Evolutionary conservation across 2,888 invertebrate genomes (phyloP).

Genomic region (Heliconius ethilla): DNA sequence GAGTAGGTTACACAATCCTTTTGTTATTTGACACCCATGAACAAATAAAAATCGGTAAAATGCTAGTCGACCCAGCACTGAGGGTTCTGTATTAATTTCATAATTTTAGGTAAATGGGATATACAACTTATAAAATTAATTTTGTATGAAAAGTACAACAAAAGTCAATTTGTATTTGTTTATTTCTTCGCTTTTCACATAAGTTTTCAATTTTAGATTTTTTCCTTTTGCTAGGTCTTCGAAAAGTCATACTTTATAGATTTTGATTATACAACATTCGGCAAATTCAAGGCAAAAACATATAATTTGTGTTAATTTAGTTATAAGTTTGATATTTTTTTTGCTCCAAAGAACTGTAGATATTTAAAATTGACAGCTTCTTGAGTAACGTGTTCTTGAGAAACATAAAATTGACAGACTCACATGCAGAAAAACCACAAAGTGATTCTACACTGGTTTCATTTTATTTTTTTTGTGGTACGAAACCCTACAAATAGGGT

Average conservation of each 20-base stretch:
- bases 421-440: background rate
- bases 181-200: too few species aligned
- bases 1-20: slow-evolving; percentile 1
- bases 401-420: background rate
- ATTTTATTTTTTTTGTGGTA: background rate
- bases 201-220: too few species aligned
- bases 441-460: background rate
- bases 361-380: too few species aligned
- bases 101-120: background rate
- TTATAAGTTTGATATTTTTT: too few species aligned
- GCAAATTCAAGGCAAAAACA: too few species aligned
- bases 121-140: background rate
- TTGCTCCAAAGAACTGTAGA: too few species aligned
- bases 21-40: slow-evolving; percentile 6
- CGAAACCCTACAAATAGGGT: background rate
- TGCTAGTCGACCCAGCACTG: background rate
- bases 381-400: background rate
- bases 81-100: background rate
- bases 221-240: too few species aligned
- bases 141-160: too few species aligned
- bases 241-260: too few species aligned
- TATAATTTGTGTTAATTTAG: too few species aligned
- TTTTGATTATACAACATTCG: too few species aligned
- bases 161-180: too few species aligned
- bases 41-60: slow-evolving; percentile 1